Evolutionary conservation across 2,113 vertebrate species (phyloP).

Genomic region (Rhinopomastus cyanomelas): DNA sequence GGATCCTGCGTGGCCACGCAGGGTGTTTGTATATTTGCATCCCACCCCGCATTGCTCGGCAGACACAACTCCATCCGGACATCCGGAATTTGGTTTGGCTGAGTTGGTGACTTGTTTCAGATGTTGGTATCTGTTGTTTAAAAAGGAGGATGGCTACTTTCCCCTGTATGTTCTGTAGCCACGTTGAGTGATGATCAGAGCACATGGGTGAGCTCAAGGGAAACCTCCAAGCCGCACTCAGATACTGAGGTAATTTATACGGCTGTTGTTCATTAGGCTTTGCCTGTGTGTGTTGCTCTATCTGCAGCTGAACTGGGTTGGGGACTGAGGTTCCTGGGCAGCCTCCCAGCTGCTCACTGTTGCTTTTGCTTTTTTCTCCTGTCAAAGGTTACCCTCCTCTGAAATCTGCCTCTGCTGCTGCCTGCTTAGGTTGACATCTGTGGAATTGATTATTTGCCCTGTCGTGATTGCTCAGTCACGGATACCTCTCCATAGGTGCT

Average conservation of each 20-base stretch:
- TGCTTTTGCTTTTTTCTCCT: neutral
- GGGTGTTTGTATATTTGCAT: neutral
- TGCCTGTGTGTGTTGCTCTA: conserved; percentile 11
- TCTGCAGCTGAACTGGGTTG: conserved; percentile 19
- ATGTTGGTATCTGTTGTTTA: neutral
- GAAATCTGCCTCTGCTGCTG: neutral
- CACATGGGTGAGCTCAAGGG: neutral
- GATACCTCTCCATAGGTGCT: neutral
- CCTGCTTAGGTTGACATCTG: neutral
- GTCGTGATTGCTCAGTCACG: neutral
- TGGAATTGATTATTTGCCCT: neutral
- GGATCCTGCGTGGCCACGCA: neutral
- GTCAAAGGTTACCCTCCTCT: neutral
- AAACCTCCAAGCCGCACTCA: conserved; percentile 22
- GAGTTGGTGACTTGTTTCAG: conserved; percentile 30
- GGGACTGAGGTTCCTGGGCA: conserved; percentile 6
- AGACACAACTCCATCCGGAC: conserved; percentile 45
- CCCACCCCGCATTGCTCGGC: conserved; percentile 5
- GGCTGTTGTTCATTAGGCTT: neutral
- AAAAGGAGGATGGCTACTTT: conserved; percentile 29
- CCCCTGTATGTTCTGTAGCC: neutral
- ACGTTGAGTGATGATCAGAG: neutral
- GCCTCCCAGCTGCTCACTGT: neutral
- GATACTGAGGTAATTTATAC: neutral
- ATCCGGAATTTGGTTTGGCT: conserved; percentile 38